phyloP scores from a whole-genome alignment of 2,113 vertebrate genomes.

The Bambusicola thoracicus region DNA sequence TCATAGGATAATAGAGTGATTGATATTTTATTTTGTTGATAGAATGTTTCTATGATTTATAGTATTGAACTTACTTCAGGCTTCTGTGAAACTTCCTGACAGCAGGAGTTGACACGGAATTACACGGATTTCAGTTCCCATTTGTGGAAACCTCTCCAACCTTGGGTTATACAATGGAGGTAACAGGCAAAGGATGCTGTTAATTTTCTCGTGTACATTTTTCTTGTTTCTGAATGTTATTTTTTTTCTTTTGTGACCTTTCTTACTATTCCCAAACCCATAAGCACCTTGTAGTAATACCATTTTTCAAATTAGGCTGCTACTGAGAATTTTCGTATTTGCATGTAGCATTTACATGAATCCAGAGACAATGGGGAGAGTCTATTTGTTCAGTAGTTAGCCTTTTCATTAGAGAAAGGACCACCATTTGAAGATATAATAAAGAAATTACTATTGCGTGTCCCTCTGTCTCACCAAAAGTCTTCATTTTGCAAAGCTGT shows the following conservation, averaged over 20 bases:
- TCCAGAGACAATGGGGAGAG: not conserved
- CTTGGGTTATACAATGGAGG: not conserved
- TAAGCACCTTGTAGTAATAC: constrained; percentile 1
- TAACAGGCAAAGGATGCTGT: constrained; percentile 1
- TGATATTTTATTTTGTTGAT: no score
- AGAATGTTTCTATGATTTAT: not conserved
- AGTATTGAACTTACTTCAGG: not conserved
- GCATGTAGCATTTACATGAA: not conserved
- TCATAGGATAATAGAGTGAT: no score
- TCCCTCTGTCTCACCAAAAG: not conserved
- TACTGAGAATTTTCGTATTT: constrained; percentile 15
- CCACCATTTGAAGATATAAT: not conserved
- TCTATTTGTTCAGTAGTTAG: not conserved
- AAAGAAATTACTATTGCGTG: not conserved
- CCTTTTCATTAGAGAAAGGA: not conserved
- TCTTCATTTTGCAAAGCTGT: not conserved
- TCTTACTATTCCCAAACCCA: constrained; percentile 9
- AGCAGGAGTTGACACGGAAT: not conserved
- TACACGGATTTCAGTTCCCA: not conserved
- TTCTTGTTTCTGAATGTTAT: not conserved
- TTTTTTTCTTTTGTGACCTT: not conserved
- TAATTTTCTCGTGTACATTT: constrained; percentile 23
- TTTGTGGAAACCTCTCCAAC: not conserved
- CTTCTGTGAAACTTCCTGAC: not conserved
- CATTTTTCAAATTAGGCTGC: constrained; percentile 18